Evolutionary conservation across 2,797 vertebrate genomes (phyloP).

Genomic region (Rhinophrynus dorsalis): DNA sequence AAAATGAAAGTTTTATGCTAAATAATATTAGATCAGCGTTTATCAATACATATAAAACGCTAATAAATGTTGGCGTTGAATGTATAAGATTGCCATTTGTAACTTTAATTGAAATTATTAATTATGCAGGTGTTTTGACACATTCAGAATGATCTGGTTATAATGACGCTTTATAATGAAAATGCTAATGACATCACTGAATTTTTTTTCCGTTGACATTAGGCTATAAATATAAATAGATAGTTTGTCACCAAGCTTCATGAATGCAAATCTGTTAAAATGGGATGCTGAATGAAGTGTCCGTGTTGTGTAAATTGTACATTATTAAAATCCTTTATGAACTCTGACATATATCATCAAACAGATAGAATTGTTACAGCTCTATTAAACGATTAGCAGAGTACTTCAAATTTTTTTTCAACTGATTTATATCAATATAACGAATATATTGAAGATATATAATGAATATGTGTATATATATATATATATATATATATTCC

Average conservation of each 20-base stretch:
- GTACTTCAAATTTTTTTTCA: too few species aligned
- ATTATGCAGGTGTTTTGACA: slow-evolving; percentile 32
- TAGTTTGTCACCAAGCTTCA: not conserved
- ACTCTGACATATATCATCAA: not conserved
- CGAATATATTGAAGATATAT: too few species aligned
- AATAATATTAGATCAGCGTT: too few species aligned
- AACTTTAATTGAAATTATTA: slow-evolving; percentile 12
- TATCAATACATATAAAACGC: too few species aligned
- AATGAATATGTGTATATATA: too few species aligned
- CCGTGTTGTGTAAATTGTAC: not conserved
- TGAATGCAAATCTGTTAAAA: slow-evolving; percentile 8
- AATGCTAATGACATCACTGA: slow-evolving; percentile 8
- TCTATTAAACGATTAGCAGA: too few species aligned
- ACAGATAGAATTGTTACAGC: too few species aligned
- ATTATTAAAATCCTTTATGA: not conserved
- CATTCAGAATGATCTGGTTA: slow-evolving; percentile 3
- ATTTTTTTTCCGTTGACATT: slow-evolving; percentile 7
- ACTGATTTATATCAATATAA: too few species aligned
- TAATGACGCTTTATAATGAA: slow-evolving; percentile 18
- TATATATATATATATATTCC: too few species aligned
- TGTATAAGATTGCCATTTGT: too few species aligned
- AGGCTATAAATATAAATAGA: slow-evolving; percentile 5
- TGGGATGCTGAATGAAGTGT: not conserved
- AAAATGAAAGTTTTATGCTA: too few species aligned
- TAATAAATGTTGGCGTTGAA: too few species aligned